These are phyloP conservation scores for Eucera pruinosa DNA, from an alignment of 2,888 invertebrate genomes.

Conservation along the genomic window DNA sequence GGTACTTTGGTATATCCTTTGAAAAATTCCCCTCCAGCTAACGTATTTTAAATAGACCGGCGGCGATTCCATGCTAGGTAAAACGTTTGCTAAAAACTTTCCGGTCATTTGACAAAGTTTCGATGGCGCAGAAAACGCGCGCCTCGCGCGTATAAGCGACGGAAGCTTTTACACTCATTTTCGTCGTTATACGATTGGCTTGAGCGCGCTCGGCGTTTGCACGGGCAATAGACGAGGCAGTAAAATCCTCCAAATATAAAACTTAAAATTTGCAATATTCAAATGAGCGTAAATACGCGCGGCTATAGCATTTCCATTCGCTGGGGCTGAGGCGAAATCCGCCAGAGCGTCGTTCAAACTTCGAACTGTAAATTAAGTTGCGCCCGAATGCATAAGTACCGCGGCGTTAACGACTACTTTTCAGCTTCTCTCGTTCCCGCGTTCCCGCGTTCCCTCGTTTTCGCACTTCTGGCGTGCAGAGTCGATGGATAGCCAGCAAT, in stretches of 20 bases:
- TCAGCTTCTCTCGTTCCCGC: slow-evolving; percentile 28
- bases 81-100: slow-evolving; percentile 20
- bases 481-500: slow-evolving; percentile 22
- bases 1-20: background rate
- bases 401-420: slow-evolving; percentile 24
- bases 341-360: background rate
- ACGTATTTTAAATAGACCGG: no score
- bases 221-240: background rate
- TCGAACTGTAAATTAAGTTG: background rate
- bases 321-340: background rate
- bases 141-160: background rate
- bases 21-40: background rate
- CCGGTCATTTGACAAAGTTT: slow-evolving; percentile 3
- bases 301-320: no score
- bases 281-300: background rate
- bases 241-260: background rate
- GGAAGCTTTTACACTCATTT: slow-evolving; percentile 19
- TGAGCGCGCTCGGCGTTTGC: background rate
- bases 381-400: background rate
- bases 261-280: background rate
- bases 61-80: background rate
- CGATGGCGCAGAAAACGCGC: background rate
- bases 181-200: slow-evolving; percentile 11
- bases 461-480: background rate
- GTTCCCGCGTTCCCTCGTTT: no score